Conservation (phyloP, 2,113 vertebrate species). For the Martes martes region DNA sequence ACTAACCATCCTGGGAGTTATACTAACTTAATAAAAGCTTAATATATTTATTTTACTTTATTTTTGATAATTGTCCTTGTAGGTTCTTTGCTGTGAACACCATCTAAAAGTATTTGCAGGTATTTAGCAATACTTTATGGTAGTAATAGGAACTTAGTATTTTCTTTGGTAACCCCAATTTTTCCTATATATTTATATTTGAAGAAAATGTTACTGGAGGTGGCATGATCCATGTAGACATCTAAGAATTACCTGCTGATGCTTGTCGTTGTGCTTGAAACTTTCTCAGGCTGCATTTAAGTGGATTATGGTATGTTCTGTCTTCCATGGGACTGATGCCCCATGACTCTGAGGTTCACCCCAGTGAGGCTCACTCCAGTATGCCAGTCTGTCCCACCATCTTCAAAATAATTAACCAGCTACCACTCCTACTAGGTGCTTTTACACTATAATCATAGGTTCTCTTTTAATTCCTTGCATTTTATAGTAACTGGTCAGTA, state of each 20-base stretch:
- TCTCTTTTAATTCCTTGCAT: neutral
- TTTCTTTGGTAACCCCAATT: neutral
- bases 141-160: neutral
- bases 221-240: neutral
- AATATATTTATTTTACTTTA: conserved; percentile 11
- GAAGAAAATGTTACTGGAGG: neutral
- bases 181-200: neutral
- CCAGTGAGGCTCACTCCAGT: neutral
- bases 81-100: neutral
- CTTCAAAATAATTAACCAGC: conserved; percentile 23
- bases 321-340: neutral
- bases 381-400: neutral
- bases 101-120: neutral
- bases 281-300: neutral
- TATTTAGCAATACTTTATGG: neutral
- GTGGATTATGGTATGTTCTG: neutral
- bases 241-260: neutral
- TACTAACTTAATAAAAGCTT: conserved; percentile 64
- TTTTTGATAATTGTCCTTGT: conserved; percentile 27
- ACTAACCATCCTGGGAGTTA: conserved; percentile 26
- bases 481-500: neutral
- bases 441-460: neutral
- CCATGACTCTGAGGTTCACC: neutral
- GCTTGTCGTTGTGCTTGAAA: neutral
- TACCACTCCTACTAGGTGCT: neutral